Percentiles rank a stretch among this genome's conserved stretches.
phyloP scores from a whole-genome alignment of 2,888 invertebrate species.

The Dione vanillae region DNA sequence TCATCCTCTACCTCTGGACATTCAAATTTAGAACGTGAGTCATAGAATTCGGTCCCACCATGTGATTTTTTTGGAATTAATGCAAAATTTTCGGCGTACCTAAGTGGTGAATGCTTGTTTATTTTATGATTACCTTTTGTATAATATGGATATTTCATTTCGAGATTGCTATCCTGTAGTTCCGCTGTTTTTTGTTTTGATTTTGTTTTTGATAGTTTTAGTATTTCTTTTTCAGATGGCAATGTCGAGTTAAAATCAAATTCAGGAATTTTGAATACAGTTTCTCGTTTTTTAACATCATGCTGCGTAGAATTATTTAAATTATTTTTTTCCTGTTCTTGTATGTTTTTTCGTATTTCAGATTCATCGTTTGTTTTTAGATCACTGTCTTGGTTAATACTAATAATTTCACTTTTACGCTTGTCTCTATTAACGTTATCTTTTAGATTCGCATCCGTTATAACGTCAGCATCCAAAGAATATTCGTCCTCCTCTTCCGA shows the following conservation, averaged over 20 bases:
- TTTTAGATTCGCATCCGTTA: constrained; percentile 47
- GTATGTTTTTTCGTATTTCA: constrained; percentile 29
- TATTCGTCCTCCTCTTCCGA: constrained; percentile 65
- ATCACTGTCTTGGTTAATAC: background rate
- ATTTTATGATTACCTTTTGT: constrained; percentile 65
- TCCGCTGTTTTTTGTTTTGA: constrained; percentile 38
- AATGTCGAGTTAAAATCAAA: constrained; percentile 65
- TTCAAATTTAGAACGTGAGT: constrained; percentile 81
- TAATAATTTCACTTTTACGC: constrained; percentile 52
- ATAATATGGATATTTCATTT: constrained; percentile 88
- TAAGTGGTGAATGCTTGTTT: constrained; percentile 85
- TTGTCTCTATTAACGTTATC: constrained; percentile 44
- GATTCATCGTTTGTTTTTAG: constrained; percentile 9
- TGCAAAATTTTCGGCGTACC: constrained; percentile 86
- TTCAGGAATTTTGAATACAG: constrained; percentile 64
- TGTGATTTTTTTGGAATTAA: constrained; percentile 86
- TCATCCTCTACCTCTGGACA: constrained; percentile 83
- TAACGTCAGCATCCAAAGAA: constrained; percentile 53
- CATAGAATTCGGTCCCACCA: constrained; percentile 89
- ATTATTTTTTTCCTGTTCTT: constrained; percentile 21
- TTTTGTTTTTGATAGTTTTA: constrained; percentile 56
- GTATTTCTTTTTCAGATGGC: constrained; percentile 59
- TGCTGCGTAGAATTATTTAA: constrained; percentile 49
- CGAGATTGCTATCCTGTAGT: constrained; percentile 45
- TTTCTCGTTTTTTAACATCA: constrained; percentile 62